Base-by-base conservation (phyloP, 2,888 invertebrate species). In the Eupithecia subfuscata region DNA sequence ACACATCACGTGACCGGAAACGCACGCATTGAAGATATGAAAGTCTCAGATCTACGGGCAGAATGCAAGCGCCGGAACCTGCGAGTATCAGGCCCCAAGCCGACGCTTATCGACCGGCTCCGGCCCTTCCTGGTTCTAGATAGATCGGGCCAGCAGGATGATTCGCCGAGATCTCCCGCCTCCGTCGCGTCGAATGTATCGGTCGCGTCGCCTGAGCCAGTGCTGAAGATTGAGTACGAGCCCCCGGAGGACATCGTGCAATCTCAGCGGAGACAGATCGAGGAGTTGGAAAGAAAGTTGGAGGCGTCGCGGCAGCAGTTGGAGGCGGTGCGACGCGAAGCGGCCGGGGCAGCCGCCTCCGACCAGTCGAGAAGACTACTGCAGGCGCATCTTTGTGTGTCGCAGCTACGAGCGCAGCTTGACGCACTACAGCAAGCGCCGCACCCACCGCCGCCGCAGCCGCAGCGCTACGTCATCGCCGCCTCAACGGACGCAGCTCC, bases 61-160 rank as follows among this genome's bases (percentile, higher is more conserved):
- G 99, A 99, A 90, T 96, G 99, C 84, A 99, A 99, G 91, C 97
- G 98, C 75, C 96, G 99, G 70, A 99, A 97, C 90, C 95, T 99
- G 77, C 98, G 99, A 8, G 99, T 99, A 0, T 99, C 99, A 16
- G 99, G 99, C 0, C 97, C 99, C 0, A 99, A 99, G 89, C 98
- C 99, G 12, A 98, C 99, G 88, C 94, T 99, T 64, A 97, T 99
- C 75, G 99, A 99, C 89, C 96, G 99, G 64, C 94, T 99, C 75
- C 97, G 97, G 81, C 97, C 97, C 0, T 97, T 96, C 88, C 86
- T 96, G 71, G 85, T 95, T 1, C 91, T 95, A 8, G 91, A 95
- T 81, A 68, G 69, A 16, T 37, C 68, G 45, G 70, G 64, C 7
- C 52, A 65, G 52, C 93, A 92, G 30, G 95, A 95, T 70, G 92